Conservation (phyloP, 2,113 vertebrate genomes). For the Capricornis sumatraensis region DNA sequence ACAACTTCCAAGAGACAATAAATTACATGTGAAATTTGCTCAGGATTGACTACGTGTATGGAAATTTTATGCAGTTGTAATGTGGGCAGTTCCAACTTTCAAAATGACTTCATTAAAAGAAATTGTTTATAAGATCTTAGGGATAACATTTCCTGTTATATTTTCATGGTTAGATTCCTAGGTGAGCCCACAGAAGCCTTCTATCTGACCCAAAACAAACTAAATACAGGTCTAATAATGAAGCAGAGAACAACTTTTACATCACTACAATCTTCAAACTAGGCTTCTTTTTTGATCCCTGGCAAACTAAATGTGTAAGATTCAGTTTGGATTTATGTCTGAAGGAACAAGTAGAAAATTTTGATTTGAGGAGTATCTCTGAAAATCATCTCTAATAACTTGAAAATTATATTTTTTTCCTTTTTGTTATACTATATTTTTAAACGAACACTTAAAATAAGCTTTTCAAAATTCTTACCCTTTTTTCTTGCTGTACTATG, state of each 20-base stretch:
- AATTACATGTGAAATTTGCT: not conserved
- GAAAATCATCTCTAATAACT: not conserved
- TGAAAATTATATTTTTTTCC: not conserved
- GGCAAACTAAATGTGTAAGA: not conserved
- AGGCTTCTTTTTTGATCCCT: not conserved
- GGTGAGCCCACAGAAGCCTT: not conserved
- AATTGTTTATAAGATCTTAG: not conserved
- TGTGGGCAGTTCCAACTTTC: not conserved
- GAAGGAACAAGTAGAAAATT: not conserved
- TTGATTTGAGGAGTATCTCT: not conserved
- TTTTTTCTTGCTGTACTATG: conserved; percentile 28
- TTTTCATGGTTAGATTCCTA: not conserved
- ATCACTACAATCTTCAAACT: not conserved
- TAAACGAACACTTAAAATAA: not conserved
- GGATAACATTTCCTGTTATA: not conserved
- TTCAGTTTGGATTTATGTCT: not conserved
- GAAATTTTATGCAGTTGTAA: not conserved
- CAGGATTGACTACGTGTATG: not conserved
- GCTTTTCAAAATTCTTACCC: conserved; percentile 60
- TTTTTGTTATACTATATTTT: conserved; percentile 26
- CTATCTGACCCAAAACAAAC: not conserved
- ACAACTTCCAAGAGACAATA: not conserved
- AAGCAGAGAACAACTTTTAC: not conserved
- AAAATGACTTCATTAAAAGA: not conserved
- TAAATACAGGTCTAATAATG: not conserved